phyloP scores from a whole-genome alignment of 2,797 vertebrate genomes.

The Sciurus carolinensis region DNA sequence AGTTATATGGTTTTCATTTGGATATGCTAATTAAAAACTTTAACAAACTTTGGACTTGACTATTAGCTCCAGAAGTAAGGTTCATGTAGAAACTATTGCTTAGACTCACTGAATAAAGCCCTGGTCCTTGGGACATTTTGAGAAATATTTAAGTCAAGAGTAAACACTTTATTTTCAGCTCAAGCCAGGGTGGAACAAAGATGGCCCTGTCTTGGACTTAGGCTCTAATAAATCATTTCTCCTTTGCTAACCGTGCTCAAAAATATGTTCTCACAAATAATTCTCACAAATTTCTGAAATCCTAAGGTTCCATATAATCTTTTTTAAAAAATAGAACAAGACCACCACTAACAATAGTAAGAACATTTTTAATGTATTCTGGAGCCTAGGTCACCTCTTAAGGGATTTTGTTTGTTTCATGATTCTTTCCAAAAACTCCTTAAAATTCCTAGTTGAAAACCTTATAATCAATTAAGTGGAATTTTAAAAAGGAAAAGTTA shows the following conservation, averaged over 20 bases:
- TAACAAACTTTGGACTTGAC: slow-evolving; percentile 76
- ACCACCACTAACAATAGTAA: neutral
- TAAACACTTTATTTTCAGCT: neutral
- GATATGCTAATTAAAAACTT: slow-evolving; percentile 55
- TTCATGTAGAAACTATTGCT: slow-evolving; percentile 41
- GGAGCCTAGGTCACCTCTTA: neutral
- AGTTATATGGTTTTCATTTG: slow-evolving; percentile 66
- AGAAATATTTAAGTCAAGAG: slow-evolving; percentile 17
- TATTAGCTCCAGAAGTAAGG: slow-evolving; percentile 55
- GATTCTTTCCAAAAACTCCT: neutral
- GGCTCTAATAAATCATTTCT: neutral
- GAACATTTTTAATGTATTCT: neutral
- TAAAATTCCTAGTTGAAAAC: neutral
- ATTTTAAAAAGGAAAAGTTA: neutral
- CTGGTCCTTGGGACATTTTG: neutral
- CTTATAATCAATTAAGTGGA: neutral
- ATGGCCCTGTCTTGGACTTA: neutral
- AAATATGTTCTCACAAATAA: neutral
- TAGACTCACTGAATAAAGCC: neutral
- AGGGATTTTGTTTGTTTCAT: neutral
- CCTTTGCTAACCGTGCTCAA: slow-evolving; percentile 14
- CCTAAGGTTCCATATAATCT: neutral
- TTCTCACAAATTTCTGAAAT: slow-evolving; percentile 36
- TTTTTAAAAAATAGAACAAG: slow-evolving; percentile 34
- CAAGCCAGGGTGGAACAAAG: neutral